Percentiles rank a stretch among this genome's conserved stretches.
These are phyloP conservation scores for Scleropages formosus DNA, from an alignment of 2,797 vertebrate genomes.

Conservation along the genomic window DNA sequence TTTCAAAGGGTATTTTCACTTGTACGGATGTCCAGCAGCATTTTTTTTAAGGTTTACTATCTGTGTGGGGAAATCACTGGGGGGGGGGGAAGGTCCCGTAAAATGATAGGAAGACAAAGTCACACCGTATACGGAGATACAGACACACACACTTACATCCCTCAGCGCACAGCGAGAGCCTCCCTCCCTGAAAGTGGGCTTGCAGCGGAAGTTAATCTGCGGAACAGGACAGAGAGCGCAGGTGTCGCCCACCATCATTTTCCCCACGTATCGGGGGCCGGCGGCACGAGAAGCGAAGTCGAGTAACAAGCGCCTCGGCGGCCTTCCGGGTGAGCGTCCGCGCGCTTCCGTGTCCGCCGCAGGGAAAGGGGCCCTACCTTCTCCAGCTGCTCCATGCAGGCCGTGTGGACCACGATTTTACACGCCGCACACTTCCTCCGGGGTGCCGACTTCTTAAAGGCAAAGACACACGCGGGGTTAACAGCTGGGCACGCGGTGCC, in stretches of 20 bases:
- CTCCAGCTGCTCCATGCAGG: constrained; percentile 91
- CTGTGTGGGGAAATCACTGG: too few relatives aligned
- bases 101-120: too few relatives aligned
- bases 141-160: constrained; percentile 75
- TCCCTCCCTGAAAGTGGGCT: constrained; percentile 93
- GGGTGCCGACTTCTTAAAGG: constrained; percentile 91
- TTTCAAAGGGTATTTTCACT: too few relatives aligned
- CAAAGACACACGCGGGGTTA: constrained; percentile 44
- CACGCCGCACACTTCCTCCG: constrained; percentile 93
- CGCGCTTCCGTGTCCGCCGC: background rate
- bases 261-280: background rate
- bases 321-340: background rate
- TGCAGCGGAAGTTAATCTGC: constrained; percentile 97
- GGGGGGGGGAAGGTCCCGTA: too few relatives aligned
- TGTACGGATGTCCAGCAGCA: too few relatives aligned
- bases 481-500: background rate
- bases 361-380: constrained; percentile 69
- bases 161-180: constrained; percentile 81
- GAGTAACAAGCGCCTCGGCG: background rate
- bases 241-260: background rate
- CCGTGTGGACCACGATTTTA: constrained; percentile 91
- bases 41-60: too few relatives aligned
- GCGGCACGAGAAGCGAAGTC: background rate
- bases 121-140: background rate
- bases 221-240: constrained; percentile 47